Conservation (phyloP, 2,888 invertebrate genomes). For the Hemithea aestivaria region DNA sequence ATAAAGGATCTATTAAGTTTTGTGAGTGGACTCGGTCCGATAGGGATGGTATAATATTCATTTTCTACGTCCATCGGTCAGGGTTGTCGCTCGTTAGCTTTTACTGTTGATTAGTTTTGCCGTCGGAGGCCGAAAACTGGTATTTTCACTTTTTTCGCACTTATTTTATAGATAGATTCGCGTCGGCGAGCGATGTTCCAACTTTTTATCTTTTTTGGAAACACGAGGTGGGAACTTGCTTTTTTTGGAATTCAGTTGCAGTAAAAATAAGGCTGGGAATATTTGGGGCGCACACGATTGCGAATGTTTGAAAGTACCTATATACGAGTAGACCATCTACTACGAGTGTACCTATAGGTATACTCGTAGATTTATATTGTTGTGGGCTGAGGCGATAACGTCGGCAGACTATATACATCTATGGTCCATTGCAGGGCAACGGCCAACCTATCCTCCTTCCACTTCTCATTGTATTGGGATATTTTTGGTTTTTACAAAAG, state of each 20-base stretch:
- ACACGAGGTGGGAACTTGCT: constrained; percentile 17
- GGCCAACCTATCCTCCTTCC: too few species aligned
- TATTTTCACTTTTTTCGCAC: constrained; percentile 12
- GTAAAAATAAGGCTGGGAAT: constrained; percentile 11
- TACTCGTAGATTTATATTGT: too few species aligned
- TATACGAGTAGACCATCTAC: too few species aligned
- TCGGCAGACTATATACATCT: too few species aligned
- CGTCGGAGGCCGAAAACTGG: constrained; percentile 24
- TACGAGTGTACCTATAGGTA: too few species aligned
- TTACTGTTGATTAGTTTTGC: constrained; percentile 45
- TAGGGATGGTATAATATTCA: constrained; percentile 15
- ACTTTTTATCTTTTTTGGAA: constrained; percentile 20
- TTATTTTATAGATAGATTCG: constrained; percentile 6
- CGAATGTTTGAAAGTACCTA: constrained; percentile 1
- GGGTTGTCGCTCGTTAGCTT: constrained; percentile 38
- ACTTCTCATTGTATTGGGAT: too few species aligned
- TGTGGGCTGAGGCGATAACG: too few species aligned
- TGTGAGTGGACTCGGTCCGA: constrained; percentile 9
- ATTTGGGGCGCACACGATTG: constrained; percentile 4
- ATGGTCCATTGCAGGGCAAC: too few species aligned
- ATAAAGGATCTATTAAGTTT: neutral
- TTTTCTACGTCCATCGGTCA: constrained; percentile 31
- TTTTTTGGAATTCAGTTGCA: constrained; percentile 14
- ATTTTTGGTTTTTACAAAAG: too few species aligned
- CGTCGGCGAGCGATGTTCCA: constrained; percentile 7